Evolutionary conservation across 2,888 invertebrate species (phyloP), one percentile per base, ranked within the genome.

Genomic region (Tetragonula carbonaria): DNA sequence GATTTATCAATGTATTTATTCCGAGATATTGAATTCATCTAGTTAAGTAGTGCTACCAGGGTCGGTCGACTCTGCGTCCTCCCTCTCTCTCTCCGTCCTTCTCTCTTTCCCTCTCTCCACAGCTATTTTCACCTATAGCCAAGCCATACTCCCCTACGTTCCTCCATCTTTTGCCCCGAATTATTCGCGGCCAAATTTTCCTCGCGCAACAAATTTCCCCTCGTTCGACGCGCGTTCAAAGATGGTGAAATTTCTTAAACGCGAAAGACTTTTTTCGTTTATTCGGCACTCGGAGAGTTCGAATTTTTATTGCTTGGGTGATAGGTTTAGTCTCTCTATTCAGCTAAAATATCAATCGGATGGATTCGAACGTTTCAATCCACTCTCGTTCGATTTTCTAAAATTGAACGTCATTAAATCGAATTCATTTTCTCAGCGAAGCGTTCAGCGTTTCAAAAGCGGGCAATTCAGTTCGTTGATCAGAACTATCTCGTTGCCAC

Each of bases 1-100:
- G 94, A 94, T 94, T 94, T 94, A 94, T 94, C 94, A 94, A 94
- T 94, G 94, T 94, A 94, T 94, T 94, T 94, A 94, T 94, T 94
- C 94, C 94, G 91, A 93, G 93, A 94, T 94, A 94, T 94, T 94
- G 94, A 94, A 94, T 94, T 94, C 93, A 94, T 94, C 94, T 93
- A 92, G 93, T 93, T 94, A 93, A 94, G 94, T 93, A 93, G 92
- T 88, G 90, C 90, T 87, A 85, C 84, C 85, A 83, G 80, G 83
- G 82, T 65, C 81, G 85, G 82, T 68, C 86, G 73, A 73, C 71
- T 11, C 2, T 53, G 21, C 62, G 23, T 73, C 73, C 72, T 72
- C 59, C 23, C 45, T 45, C 72, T 16, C n/a, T 45, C 28, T 21
- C 23, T 50, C 23, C 6, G 16, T 13, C 50, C 8, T 8, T 1